Evolutionary conservation across 2,888 invertebrate species (phyloP).

Genomic region (Elysia crispata): DNA sequence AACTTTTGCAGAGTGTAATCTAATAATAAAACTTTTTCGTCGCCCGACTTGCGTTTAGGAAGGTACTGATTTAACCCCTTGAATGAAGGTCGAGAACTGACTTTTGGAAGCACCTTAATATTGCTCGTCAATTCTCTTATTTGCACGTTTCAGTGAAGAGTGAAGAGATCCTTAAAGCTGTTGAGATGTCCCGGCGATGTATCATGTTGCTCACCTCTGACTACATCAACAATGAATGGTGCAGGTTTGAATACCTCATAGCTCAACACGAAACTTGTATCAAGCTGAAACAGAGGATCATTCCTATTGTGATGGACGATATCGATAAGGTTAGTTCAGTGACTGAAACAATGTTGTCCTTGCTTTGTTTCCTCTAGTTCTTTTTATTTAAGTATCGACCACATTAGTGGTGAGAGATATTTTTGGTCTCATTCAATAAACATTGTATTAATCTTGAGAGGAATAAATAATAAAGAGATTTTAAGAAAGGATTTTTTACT

Average conservation of each 20-base stretch:
- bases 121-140: neutral
- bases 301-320: conserved; percentile 44
- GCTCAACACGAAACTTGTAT: conserved; percentile 44
- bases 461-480: too few species aligned
- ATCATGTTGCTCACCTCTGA: conserved; percentile 43
- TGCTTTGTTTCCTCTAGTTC: neutral
- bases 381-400: too few species aligned
- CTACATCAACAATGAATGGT: conserved; percentile 46
- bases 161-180: conserved; percentile 36
- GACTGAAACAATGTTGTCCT: neutral
- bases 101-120: too few species aligned
- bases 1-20: neutral
- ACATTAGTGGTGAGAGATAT: too few species aligned
- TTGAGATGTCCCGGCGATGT: conserved; percentile 37
- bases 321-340: conserved; percentile 34
- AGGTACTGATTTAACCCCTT: too few species aligned
- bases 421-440: too few species aligned
- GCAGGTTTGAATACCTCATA: conserved; percentile 45
- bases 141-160: conserved; percentile 25
- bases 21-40: neutral
- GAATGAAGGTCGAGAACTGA: too few species aligned
- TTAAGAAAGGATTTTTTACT: too few species aligned
- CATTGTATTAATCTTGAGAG: too few species aligned
- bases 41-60: neutral
- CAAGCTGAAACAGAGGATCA: conserved; percentile 44